Evolutionary conservation across 2,888 invertebrate genomes (phyloP), one percentile per base, ranked within the genome.

Genomic region (Drosophila tanythrix): DNA sequence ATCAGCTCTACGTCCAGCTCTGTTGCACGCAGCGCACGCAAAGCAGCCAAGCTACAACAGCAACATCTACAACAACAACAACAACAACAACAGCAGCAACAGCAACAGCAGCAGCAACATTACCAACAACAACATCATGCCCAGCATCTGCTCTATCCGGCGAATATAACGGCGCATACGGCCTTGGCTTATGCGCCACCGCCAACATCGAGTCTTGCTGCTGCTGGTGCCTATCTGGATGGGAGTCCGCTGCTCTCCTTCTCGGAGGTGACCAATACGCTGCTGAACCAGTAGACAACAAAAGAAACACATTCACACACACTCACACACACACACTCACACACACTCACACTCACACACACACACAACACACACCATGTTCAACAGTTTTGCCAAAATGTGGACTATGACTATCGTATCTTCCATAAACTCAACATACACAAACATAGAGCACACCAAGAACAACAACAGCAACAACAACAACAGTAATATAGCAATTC

Each of bases 231-330:
- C 31, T 94, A 94, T 90, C 93, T 93, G 93, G 94, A 95, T 94
- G 94, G 95, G 94, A 96, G 95, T 95, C 95, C 96, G 94, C 90
- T 96, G 94, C 91, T 96, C 94, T 96, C 96, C 94, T 96, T 96
- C 94, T 95, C 96, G 93, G 96, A 96, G 95, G 96, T 96, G 94
- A 96, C 96, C 91, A 96, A 96, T 94, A 95, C 96, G 89, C 93
- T 96, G 91, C 94, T 96, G 93, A 95, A 95, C 93, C 95, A 95
- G 92, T 95, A 94, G 91, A 53, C 60, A 50, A 25, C 25, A 5
- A 6, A 43, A 29, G 36, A 56, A 4, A 50, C 25, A 31, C 27
- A 51, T 31, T 13, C 31, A 68, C 40, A 64, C 31, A 76, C 48
- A 61, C 55, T 73, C 21, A 62, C 11, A 53, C 31, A 51, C 13